Percentiles rank a stretch among this genome's conserved stretches.
These are phyloP conservation scores for Tringa solitaria DNA, from an alignment of 2,113 vertebrate species.

Conservation along the genomic window DNA sequence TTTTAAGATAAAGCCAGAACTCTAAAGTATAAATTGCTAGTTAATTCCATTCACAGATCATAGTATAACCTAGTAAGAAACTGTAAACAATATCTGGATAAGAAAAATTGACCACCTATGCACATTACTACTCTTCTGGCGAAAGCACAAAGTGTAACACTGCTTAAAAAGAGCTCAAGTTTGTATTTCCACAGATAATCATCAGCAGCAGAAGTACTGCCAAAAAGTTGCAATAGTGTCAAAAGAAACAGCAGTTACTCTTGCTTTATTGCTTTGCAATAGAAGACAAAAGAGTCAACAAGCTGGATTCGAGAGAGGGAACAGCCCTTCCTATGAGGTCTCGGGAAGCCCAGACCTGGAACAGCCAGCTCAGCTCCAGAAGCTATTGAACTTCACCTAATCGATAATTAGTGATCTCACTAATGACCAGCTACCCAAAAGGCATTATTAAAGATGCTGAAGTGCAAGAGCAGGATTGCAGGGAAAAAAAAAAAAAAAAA, in stretches of 20 bases:
- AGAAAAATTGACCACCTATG: neutral
- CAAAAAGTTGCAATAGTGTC: neutral
- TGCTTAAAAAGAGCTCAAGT: neutral
- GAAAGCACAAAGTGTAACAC: neutral
- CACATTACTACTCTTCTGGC: neutral
- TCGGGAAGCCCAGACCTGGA: neutral
- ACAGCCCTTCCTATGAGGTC: accelerated
- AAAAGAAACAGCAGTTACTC: neutral
- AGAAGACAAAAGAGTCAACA: neutral
- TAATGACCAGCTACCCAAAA: neutral
- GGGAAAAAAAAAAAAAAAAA: neutral
- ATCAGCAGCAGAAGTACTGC: neutral
- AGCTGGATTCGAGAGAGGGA: neutral
- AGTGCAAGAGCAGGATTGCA: neutral
- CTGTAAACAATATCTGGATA: neutral
- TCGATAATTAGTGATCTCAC: neutral
- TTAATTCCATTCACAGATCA: neutral
- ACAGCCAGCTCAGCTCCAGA: neutral
- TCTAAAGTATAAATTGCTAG: neutral
- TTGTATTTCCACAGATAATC: neutral
- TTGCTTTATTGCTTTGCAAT: neutral
- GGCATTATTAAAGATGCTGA: neutral
- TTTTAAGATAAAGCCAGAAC: neutral
- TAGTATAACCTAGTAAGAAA: neutral
- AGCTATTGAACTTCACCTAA: neutral